Evolutionary conservation across 2,113 vertebrate species (phyloP).

Genomic region (Amphiprion percula): DNA sequence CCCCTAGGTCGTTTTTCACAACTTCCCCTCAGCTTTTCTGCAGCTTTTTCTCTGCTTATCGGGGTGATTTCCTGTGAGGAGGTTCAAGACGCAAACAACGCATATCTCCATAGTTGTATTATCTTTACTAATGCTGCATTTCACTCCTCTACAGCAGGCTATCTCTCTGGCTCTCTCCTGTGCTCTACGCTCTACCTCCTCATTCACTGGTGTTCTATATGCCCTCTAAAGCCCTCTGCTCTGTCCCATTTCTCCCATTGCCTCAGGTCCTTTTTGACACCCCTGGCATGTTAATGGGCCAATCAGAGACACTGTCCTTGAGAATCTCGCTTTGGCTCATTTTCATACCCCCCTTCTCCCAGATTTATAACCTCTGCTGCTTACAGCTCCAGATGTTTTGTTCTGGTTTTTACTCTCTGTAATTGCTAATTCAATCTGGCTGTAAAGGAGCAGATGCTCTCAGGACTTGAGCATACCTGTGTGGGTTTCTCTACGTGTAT

Average conservation of each 20-base stretch:
- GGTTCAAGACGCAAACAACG: conserved; percentile 49
- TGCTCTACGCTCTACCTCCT: conserved; percentile 38
- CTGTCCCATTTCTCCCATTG: conserved; percentile 82
- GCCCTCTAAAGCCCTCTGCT: conserved; percentile 78
- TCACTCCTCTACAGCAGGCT: conserved; percentile 12
- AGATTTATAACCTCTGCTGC: conserved; percentile 83
- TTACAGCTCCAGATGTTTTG: conserved; percentile 86
- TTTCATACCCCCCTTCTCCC: conserved; percentile 73
- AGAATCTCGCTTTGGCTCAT: conserved; percentile 82
- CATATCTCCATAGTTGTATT: conserved; percentile 23
- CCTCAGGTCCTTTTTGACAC: conserved; percentile 81
- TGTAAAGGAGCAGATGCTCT: conserved; percentile 85
- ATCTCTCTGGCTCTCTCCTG: conserved; percentile 18
- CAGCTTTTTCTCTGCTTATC: conserved; percentile 38
- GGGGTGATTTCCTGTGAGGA: conserved; percentile 48
- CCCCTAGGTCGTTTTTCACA: conserved; percentile 27
- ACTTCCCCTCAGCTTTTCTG: conserved; percentile 49
- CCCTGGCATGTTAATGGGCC: conserved; percentile 80
- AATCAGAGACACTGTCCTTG: conserved; percentile 83
- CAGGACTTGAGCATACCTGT: conserved; percentile 76
- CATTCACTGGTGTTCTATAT: conserved; percentile 57
- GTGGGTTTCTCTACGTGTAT: conserved; percentile 49
- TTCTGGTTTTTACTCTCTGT: conserved; percentile 84
- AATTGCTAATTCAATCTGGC: conserved; percentile 86
- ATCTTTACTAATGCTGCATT: conserved; percentile 39